Percentiles rank a stretch among this genome's conserved stretches.
Conservation (phyloP, 2,888 invertebrate species). For the Biston betularia region DNA sequence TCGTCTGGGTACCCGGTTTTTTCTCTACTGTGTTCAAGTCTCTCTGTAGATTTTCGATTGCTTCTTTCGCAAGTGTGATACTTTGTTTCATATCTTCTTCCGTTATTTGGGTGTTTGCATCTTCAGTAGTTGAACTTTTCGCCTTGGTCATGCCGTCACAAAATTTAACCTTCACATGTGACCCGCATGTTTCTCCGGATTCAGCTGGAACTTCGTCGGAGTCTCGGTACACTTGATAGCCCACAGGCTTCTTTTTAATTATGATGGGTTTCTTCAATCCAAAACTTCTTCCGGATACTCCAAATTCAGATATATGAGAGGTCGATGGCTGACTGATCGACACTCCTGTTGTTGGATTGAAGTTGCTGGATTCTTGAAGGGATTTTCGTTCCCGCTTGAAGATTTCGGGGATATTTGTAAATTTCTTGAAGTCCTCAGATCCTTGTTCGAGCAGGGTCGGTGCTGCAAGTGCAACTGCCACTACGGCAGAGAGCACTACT, state of each 20-base stretch:
- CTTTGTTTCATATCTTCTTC: constrained; percentile 71
- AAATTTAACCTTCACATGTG: constrained; percentile 72
- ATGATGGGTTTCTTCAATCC: constrained; percentile 66
- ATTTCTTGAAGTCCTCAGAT: constrained; percentile 46
- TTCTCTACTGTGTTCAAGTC: constrained; percentile 65
- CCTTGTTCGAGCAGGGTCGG: constrained; percentile 60
- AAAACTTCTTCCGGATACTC: constrained; percentile 56
- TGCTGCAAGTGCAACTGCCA: constrained; percentile 64
- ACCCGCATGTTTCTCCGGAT: constrained; percentile 65
- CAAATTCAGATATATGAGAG: constrained; percentile 41
- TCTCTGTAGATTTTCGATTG: constrained; percentile 71
- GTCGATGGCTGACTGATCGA: constrained; percentile 28
- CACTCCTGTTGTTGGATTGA: constrained; percentile 23
- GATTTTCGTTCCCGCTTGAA: constrained; percentile 66
- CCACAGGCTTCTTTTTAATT: constrained; percentile 66
- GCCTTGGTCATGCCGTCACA: constrained; percentile 62
- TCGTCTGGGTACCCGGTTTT: constrained; percentile 46
- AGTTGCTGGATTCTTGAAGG: constrained; percentile 44
- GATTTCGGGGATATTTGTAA: constrained; percentile 36
- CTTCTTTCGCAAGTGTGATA: constrained; percentile 73
- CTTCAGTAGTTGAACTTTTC: constrained; percentile 50
- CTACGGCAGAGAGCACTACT: constrained; percentile 69
- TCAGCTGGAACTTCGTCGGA: constrained; percentile 72
- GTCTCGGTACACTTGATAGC: constrained; percentile 68
- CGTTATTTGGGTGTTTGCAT: constrained; percentile 46